Conservation (phyloP, 2,113 vertebrate species). For the Coregonus clupeaformis region DNA sequence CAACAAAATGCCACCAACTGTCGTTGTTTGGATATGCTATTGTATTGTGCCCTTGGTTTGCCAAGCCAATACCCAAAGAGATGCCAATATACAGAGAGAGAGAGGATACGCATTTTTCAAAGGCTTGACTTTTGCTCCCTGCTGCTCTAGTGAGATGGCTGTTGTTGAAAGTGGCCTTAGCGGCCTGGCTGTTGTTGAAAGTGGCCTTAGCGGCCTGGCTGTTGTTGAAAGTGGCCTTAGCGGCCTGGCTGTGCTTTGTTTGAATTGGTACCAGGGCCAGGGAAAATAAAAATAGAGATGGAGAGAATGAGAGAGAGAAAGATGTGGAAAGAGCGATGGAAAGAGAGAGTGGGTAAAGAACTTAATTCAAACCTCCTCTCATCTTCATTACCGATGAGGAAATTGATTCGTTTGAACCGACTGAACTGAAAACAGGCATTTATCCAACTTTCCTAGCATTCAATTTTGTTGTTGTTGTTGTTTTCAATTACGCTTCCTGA, state of each 20-base stretch:
- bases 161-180: too few relatives aligned
- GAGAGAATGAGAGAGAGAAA: not conserved
- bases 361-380: constrained; percentile 23
- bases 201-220: too few relatives aligned
- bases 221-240: too few relatives aligned
- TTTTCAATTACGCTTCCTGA: constrained; percentile 18
- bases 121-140: not conserved
- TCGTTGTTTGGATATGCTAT: not conserved
- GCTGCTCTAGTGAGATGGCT: not conserved
- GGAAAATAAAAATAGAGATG: constrained; percentile 31
- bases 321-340: not conserved
- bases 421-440: constrained; percentile 4
- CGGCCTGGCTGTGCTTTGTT: not conserved
- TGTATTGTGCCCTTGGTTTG: not conserved
- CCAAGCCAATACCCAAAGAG: not conserved
- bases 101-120: not conserved
- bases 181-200: not conserved
- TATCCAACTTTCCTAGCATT: not conserved
- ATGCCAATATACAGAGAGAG: not conserved
- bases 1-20: constrained; percentile 38
- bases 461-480: constrained; percentile 34
- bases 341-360: constrained; percentile 2
- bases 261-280: not conserved
- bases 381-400: constrained; percentile 16
- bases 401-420: not conserved